Evolutionary conservation across 2,113 vertebrate species (phyloP), one percentile per base, ranked within the genome.

Genomic region (Notarius quadriscutis): DNA sequence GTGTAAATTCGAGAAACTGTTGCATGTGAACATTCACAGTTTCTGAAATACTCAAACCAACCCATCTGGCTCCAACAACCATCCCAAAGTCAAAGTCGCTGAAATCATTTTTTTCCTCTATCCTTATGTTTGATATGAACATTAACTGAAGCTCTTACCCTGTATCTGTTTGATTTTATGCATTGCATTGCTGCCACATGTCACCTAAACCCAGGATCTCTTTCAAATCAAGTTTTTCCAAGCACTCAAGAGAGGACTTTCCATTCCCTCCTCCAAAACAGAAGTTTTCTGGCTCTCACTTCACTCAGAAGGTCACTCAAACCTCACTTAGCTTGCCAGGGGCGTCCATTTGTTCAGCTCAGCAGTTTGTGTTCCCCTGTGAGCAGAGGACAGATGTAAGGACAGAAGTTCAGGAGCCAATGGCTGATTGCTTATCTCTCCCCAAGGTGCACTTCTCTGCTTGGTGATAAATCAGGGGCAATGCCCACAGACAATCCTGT

Each of bases 231-330:
- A 77, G 74, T 77, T 53, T n/a, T 77, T 53, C 22, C 22, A 51
- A 55, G 41, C 41, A 5, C 25, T 63, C 17, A 27, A 30, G 57
- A 82, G 20, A 57, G 27, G 27, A 27, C 41, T 82, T 58, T 30
- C 69, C 25, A 83, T 75, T 30, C 51, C 20, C 8, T 51, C 55
- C 41, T 87, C 91, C 92, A 88, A 90, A 92, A 87, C 91, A 83
- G 91, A 90, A 87, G 50, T 69, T 86, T 84, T 17, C 18, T 22
- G n/a, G 48, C 63, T 93, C 93, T 89, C 90, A 91, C 92, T 88
- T 81, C 88, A 79, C 81, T 75, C 18, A 85, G 93, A 93, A 92
- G 91, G 83, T 88, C 89, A 89, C 87, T 83, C 91, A 87, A 88
- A 84, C 65, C 81, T 84, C 48, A 48, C 78, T 87, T 83, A 75